Base-by-base conservation (phyloP, 2,113 vertebrate species). In the Oreochromis aureus region DNA sequence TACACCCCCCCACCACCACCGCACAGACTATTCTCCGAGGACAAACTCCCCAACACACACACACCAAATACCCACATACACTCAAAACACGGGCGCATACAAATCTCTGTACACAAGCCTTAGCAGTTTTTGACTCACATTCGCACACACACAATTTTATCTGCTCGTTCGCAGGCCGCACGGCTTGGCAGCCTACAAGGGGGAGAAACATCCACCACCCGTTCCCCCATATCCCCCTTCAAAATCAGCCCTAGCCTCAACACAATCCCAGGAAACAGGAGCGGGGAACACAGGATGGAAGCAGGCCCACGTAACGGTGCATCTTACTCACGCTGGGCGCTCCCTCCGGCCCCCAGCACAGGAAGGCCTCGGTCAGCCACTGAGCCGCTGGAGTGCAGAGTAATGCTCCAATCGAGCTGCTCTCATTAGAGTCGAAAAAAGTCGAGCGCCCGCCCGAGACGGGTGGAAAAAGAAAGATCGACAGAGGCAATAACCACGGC, bases 131-230 rank as follows among this genome's bases (percentile, higher is more conserved):
- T 22, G 24, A 91, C 85, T 92, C 80, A 10, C 66, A 84, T 80
- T 51, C 24, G 22, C 41, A 13, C 95, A 94, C 93, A 39, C 34
- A 66, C 61, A 93, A 93, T 96, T 96, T 98, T 99, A 99, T 99
- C 98, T 98, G 97, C 96, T 91, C 27, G 10, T 87, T 95, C 85
- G 78, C 98, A 99, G 98, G 97, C 98, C 96, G 95, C 90, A 82
- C 54, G 69, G 96, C 96, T 97, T 97, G 97, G 96, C 96, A 97
- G 96, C 96, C 94, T 82, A 96, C 83, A 10, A 79, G 92, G 96
- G 95, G 94, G 90, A 73, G 86, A 44, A 61, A 84, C 80, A 94
- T 89, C 93, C 84, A 83, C 73, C 95, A 55, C 71, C 81, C 89
- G 93, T 94, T 94, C 66, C 83, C 86, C 80, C 89, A 81, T 93